These are phyloP conservation scores for Phaethon lepturus DNA, from an alignment of 2,113 vertebrate genomes.

Conservation along the genomic window DNA sequence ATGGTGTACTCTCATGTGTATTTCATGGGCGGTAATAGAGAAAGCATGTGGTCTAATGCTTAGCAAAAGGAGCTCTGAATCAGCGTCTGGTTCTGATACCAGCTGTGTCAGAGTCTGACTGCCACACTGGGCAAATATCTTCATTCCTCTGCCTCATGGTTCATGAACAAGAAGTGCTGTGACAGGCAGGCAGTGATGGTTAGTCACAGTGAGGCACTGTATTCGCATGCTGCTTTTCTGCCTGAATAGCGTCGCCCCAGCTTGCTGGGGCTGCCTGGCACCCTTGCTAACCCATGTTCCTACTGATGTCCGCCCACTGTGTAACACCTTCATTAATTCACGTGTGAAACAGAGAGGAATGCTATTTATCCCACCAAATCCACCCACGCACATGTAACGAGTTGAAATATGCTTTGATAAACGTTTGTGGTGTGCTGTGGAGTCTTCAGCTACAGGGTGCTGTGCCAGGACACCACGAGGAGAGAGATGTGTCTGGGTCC, in stretches of 20 bases:
- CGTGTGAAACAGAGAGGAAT: not conserved
- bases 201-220: not conserved
- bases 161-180: not conserved
- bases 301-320: not conserved
- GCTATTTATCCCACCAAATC: not conserved
- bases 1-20: accelerated
- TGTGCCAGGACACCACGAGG: not conserved
- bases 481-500: not conserved
- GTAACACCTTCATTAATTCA: not conserved
- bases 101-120: not conserved
- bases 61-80: not conserved
- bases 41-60: not conserved
- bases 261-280: not conserved
- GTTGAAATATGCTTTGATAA: not conserved
- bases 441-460: not conserved
- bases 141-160: not conserved
- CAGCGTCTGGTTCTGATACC: not conserved
- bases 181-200: not conserved
- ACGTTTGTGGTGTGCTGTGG: not conserved
- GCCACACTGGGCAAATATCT: not conserved
- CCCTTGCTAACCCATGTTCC: not conserved
- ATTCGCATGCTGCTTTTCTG: accelerated
- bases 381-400: accelerated
- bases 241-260: not conserved
- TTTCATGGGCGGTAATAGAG: not conserved